Base-by-base conservation (phyloP, 1,140 invertebrate species). In the Drosophila seguyi region DNA sequence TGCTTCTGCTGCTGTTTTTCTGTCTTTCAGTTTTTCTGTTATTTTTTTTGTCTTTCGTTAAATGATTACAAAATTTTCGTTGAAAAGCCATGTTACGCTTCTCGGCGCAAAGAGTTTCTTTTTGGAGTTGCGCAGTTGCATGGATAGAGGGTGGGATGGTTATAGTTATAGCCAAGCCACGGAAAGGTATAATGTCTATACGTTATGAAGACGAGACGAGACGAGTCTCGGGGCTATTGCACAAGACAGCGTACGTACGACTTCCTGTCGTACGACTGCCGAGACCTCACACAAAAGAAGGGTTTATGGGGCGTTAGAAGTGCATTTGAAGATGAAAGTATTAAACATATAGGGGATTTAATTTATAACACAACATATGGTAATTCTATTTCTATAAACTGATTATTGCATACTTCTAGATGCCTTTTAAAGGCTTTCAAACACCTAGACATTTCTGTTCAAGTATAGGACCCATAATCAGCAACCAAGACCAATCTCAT, bases 31-130 rank as follows among this genome's bases (percentile, higher is more conserved):
- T 57, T 11, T 79, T 41, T 18, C 8, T 29, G 27, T 50, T 48
- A n/a, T 25, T 50, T 50, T 59, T 22, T 38, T 39, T 53, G 56
- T 50, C 67, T 61, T 52, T 84, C 81, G 80, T 88, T 90, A 90
- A 90, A 90, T 90, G 86, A 90, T 90, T 90, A 90, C 86, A 90
- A 90, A 91, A 90, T 90, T 86, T 77, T 90, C 80, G 81, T 82
- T 90, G 79, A 90, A 90, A 90, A 90, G 79, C 78, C 74, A 85
- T 90, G 85, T 90, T 90, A 90, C 85, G 85, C 85, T 90, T 90
- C 85, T 90, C 55, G 85, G 85, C 85, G 71, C 86, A 90, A 90
- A 90, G 83, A 85, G 63, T 71, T 79, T 82, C 85, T 71, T 72
- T 90, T 90, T 84, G 61, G 60, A 53, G 50, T 85, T 90, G 81